These are phyloP conservation scores for Cyprinodon brontotheroides DNA, from an alignment of 2,113 vertebrate genomes.

Conservation along the genomic window DNA sequence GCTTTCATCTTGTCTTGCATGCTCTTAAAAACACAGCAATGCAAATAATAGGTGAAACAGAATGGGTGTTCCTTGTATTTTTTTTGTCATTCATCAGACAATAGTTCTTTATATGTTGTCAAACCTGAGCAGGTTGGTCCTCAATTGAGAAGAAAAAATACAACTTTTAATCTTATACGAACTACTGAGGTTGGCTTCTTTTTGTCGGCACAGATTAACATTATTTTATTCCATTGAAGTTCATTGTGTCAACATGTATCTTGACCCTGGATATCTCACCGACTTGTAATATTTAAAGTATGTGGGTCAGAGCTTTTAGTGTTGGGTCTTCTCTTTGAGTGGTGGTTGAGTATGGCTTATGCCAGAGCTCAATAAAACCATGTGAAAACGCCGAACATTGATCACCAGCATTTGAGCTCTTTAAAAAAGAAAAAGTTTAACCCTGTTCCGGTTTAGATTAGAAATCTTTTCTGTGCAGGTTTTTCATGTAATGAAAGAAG, in stretches of 20 bases:
- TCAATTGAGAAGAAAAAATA: too few species aligned
- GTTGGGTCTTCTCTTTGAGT: neutral
- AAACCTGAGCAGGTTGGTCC: too few species aligned
- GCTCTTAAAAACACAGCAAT: neutral
- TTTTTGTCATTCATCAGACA: neutral
- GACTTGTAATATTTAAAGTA: neutral
- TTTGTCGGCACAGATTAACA: too few species aligned
- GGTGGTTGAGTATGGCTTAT: neutral
- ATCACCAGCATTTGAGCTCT: neutral
- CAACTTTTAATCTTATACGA: too few species aligned
- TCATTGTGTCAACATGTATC: neutral
- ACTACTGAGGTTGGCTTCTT: too few species aligned
- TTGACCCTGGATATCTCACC: neutral
- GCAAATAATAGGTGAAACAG: neutral
- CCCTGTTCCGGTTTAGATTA: neutral
- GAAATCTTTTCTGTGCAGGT: neutral
- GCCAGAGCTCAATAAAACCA: neutral
- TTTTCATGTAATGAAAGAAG: neutral
- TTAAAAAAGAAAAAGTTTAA: conserved; percentile 8
- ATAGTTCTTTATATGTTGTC: neutral
- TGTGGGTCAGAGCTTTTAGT: neutral
- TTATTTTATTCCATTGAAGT: neutral
- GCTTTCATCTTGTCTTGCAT: neutral
- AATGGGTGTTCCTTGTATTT: neutral
- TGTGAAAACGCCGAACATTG: conserved; percentile 27